Base-by-base conservation (phyloP, 2,888 invertebrate genomes). In the Apoda limacodes region DNA sequence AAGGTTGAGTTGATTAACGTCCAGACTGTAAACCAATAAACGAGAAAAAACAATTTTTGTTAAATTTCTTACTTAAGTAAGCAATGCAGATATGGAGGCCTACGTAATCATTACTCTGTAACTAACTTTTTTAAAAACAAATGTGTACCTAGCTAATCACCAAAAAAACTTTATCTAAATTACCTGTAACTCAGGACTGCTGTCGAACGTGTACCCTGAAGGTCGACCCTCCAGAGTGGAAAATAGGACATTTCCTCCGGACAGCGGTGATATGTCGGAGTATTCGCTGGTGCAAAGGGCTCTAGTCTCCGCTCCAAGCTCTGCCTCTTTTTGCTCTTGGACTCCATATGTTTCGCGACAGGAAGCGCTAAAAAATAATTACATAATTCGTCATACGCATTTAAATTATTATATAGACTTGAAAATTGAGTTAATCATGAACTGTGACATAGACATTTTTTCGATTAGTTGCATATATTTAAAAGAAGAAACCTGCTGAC, bases 261-360 rank as follows among this genome's bases (percentile, higher is more conserved):
- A 89, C 37, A 98, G 74, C 0, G 98, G 98, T 0, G 97, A 95
- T 45, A 99, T 97, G 57, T 98, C 98, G 3, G 97, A 97, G 74
- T 93, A 98, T 60, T 98, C 98, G 39, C 95, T 92, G n/a, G 94
- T 96, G 62, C 99, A 99, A n/a, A 98, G 85, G 1, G 98, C 95
- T 37, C 92, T 84, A 0, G 95, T 94, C 65, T 98, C 98, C 14
- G 89, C 89, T 0, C 89, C 89, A 3, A 88, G 82, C 30, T 90
- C 86, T 0, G 87, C 85, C 14, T 88, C 84, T 25, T 86, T 84
- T 14, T 86, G 85, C 45, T 96, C 95, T 2, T 90, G 89, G 25
- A 95, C 72, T 0, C 88, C 88, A 62, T 97, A 99, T 0, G 94
- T 97, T 38, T 93, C 91, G 17, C 93, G 88, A 60, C 99, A 99